A percentile compares a stretch with the other conserved stretches of the same genome.
phyloP scores from a whole-genome alignment of 2,888 invertebrate genomes.

The Agrotis exclamationis region DNA sequence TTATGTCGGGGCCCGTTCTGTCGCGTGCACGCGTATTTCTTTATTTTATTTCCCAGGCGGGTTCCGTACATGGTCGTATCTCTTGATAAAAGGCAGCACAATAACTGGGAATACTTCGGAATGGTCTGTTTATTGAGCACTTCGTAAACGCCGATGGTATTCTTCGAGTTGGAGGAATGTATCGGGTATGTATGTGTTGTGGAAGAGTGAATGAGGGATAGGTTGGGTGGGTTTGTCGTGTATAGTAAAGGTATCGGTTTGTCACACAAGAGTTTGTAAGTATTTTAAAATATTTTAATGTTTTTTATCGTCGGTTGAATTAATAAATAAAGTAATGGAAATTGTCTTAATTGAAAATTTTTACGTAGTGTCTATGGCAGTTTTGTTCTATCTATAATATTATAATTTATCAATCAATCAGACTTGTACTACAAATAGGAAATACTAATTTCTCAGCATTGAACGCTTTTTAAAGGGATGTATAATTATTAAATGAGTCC shows the following conservation, averaged over 20 bases:
- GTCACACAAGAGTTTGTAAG: not conserved
- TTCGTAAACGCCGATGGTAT: constrained; percentile 61
- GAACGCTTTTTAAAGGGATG: no score
- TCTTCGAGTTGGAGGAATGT: constrained; percentile 47
- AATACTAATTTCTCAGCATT: no score
- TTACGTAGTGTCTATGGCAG: no score
- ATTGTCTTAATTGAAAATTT: no score
- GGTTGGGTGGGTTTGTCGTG: constrained; percentile 13
- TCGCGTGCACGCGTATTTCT: constrained; percentile 64
- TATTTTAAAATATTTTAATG: not conserved
- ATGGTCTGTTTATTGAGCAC: constrained; percentile 67
- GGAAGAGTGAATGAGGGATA: constrained; percentile 16
- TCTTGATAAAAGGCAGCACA: constrained; percentile 66
- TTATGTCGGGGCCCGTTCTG: constrained; percentile 68
- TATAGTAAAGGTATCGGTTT: not conserved
- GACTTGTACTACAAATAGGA: no score
- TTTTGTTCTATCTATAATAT: no score
- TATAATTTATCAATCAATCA: no score
- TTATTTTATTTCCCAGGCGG: constrained; percentile 67
- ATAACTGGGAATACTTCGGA: constrained; percentile 62
- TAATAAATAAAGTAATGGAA: no score
- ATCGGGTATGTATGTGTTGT: constrained; percentile 11
- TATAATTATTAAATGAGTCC: no score
- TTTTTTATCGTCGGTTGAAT: not conserved
- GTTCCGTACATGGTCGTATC: constrained; percentile 62